A percentile compares a stretch with the other conserved stretches of the same genome.
Conservation (phyloP, 64 coral and sea anemone species). For the Dendrophyllia cribrosa region DNA sequence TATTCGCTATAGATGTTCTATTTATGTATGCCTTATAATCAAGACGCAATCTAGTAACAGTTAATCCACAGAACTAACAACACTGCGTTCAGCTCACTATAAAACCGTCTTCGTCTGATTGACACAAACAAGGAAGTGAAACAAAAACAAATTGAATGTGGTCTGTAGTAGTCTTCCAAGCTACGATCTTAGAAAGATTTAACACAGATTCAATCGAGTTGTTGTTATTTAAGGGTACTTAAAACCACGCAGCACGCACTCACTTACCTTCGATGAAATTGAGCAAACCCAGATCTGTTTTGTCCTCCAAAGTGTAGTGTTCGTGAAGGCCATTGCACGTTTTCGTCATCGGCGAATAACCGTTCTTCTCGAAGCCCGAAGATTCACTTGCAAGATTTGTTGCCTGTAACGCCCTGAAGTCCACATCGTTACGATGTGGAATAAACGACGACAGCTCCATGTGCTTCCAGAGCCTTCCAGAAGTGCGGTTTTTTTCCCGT, state of each 20-base stretch:
- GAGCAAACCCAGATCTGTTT: no score
- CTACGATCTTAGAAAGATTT: background rate
- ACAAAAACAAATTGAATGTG: background rate
- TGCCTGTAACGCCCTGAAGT: background rate
- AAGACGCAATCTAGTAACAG: no score
- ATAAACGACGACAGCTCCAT: background rate
- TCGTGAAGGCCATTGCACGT: background rate
- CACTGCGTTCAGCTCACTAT: no score
- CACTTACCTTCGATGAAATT: no score
- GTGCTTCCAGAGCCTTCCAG: background rate
- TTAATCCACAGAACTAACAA: no score
- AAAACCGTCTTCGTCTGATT: no score
- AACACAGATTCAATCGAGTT: background rate
- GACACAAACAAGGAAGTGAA: conserved; percentile 35
- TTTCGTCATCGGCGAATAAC: background rate
- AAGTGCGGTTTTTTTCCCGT: background rate
- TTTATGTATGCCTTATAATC: no score
- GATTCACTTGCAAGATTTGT: background rate
- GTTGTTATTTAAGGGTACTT: background rate
- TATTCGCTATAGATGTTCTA: no score
- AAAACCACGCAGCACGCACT: no score
- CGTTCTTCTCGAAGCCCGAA: background rate
- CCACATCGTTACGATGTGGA: background rate
- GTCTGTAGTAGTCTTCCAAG: background rate
- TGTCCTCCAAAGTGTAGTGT: no score